Evolutionary conservation across 2,113 vertebrate genomes (phyloP), one percentile per base, ranked within the genome.

Genomic region (Pollimyrus isidori): DNA sequence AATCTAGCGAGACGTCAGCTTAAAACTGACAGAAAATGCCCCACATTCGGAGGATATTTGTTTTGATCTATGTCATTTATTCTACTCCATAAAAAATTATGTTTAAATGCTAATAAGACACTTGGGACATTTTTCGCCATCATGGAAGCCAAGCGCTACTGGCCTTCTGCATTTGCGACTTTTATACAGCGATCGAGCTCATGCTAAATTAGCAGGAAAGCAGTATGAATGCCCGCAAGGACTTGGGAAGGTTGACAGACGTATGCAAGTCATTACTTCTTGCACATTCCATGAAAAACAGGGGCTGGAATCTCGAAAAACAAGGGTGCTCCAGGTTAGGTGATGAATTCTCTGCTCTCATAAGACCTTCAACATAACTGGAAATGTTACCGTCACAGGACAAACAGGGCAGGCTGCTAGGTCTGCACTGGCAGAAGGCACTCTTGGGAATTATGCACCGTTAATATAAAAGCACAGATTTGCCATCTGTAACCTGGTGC

Each of bases 211-310:
- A 80, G 17, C 30, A 35, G 73, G 15, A 80, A 80, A 80, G 35
- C 73, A 13, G 15, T 42, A 17, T 5, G 73, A 80, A 80, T 80
- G 73, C 35, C 73, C 73, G 17, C 15, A 80, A 80, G 73, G 73
- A 80, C 13, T 80, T 42, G 30, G 50, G 88, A 86, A 84, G 88
- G 90, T 84, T 76, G 90, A 93, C 91, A 90, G 91, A 89, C 91
- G 92, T 86, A 87, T 89, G 90, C 35, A 52, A 92, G 90, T 93
- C 39, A 88, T 88, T 91, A 90, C 92, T 91, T 92, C 90, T 93
- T 92, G 90, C 85, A 89, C 56, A 0, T 69, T 90, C 46, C 56
- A 49, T 53, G 39, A 50, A 82, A 82, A 80, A 91, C 35, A 69
- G 4, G 46, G 6, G 62, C 87, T 92, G 89, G 91, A 93, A 92